Evolutionary conservation across 2,797 vertebrate species (phyloP).

Genomic region (Mormyrops attenuatus): DNA sequence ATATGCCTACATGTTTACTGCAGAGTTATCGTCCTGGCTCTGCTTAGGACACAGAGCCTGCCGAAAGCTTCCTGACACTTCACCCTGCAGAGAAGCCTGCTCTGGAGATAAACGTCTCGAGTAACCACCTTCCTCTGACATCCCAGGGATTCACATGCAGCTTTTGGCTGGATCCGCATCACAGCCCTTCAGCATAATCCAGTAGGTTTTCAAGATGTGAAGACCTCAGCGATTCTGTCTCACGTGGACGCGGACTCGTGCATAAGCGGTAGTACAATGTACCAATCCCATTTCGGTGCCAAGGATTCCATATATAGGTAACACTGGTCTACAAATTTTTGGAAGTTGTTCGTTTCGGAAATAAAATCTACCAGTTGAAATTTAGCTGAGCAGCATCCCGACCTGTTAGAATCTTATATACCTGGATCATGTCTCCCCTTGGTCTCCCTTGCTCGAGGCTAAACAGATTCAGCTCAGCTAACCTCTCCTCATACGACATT

Average conservation of each 20-base stretch:
- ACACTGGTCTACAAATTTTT: too few relatives aligned
- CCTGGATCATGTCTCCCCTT: too few relatives aligned
- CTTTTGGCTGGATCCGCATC: background rate
- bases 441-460: too few relatives aligned
- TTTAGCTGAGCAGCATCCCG: too few relatives aligned
- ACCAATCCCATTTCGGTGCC: background rate
- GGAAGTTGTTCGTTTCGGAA: too few relatives aligned
- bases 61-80: background rate
- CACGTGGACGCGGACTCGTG: background rate
- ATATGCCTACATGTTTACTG: background rate
- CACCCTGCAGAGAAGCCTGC: background rate
- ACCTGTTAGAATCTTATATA: too few relatives aligned
- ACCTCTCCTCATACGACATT: too few relatives aligned
- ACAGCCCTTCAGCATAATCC: background rate
- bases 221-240: conserved; percentile 1
- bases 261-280: background rate
- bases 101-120: background rate
- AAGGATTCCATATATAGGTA: background rate
- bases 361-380: too few relatives aligned
- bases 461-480: too few relatives aligned
- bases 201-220: conserved; percentile 1
- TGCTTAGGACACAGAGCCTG: background rate
- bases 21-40: background rate
- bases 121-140: background rate
- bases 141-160: background rate